These are phyloP conservation scores for Pleuronectes platessa DNA, from an alignment of 2,113 vertebrate species.

Conservation along the genomic window DNA sequence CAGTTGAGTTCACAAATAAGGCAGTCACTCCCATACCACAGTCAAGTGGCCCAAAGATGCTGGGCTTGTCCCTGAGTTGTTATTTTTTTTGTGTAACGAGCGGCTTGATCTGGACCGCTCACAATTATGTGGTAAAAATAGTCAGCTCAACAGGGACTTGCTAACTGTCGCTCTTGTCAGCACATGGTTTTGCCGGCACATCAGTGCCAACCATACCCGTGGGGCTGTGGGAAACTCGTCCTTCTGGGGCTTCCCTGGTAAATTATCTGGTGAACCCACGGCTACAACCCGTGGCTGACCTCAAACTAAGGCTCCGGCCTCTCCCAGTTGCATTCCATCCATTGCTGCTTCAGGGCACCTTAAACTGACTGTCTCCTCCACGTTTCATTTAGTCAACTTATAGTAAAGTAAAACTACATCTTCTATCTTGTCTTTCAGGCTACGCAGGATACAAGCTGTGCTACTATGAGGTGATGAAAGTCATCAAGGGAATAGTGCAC, in stretches of 20 bases:
- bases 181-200: constrained; percentile 71
- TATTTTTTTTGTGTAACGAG: constrained; percentile 78
- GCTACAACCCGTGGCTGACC: constrained; percentile 49
- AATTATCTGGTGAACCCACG: constrained; percentile 48
- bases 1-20: constrained; percentile 83
- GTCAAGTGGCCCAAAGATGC: constrained; percentile 78
- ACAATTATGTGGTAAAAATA: constrained; percentile 84
- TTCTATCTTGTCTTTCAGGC: constrained; percentile 76
- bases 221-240: constrained; percentile 62
- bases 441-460: constrained; percentile 92
- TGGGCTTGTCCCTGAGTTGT: constrained; percentile 76
- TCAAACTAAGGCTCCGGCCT: constrained; percentile 35
- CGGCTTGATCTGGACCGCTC: constrained; percentile 77
- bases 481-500: constrained; percentile 92
- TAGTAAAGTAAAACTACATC: background rate
- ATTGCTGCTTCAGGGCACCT: constrained; percentile 20
- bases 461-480: constrained; percentile 90
- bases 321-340: constrained; percentile 38
- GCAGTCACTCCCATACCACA: constrained; percentile 80
- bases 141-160: constrained; percentile 64
- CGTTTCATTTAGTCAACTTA: background rate
- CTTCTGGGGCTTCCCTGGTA: constrained; percentile 72
- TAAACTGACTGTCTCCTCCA: constrained; percentile 23
- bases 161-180: constrained; percentile 72
- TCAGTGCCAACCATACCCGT: constrained; percentile 47